These are phyloP conservation scores for Trididemnum miniatum DNA, from an alignment of 23 tunicate species.

Conservation along the genomic window DNA sequence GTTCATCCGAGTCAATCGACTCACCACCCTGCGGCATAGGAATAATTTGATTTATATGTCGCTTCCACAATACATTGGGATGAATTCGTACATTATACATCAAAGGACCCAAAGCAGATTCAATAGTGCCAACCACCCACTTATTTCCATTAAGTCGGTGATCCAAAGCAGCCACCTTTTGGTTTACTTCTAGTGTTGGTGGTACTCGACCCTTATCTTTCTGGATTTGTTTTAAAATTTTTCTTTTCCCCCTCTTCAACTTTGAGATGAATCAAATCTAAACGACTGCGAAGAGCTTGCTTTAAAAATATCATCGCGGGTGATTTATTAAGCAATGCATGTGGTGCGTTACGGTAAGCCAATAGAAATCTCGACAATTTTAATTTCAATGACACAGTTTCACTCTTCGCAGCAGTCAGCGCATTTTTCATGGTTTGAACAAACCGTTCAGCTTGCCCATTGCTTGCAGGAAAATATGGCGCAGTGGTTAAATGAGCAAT, in stretches of 20 bases:
- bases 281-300: background rate
- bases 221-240: background rate
- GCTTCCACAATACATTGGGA: background rate
- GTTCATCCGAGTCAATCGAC: no score
- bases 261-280: background rate
- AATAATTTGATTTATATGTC: background rate
- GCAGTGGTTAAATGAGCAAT: background rate
- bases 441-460: background rate
- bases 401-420: background rate
- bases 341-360: background rate
- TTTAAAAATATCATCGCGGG: background rate
- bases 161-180: background rate
- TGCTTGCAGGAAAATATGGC: background rate
- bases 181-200: background rate
- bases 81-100: background rate
- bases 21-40: no score
- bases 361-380: background rate
- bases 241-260: background rate
- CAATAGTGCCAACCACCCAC: conserved; percentile 12
- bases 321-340: background rate
- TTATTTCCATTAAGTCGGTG: background rate
- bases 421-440: background rate
- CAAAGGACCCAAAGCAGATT: background rate
- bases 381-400: background rate
- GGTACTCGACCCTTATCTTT: background rate